Evolutionary conservation across 2,888 invertebrate genomes (phyloP).

Genomic region (Papilio demoleus): DNA sequence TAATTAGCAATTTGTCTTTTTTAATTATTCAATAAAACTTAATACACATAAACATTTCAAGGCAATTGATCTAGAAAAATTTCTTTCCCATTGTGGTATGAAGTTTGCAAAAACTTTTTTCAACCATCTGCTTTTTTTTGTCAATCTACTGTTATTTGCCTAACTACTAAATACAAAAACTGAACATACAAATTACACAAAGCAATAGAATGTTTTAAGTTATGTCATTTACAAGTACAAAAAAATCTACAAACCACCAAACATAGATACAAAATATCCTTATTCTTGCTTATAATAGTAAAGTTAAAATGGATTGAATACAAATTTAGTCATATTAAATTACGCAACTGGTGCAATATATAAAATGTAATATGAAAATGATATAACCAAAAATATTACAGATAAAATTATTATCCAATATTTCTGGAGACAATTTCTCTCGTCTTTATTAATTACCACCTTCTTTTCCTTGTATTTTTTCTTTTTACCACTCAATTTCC

Average conservation of each 20-base stretch:
- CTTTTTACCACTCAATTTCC: slow-evolving; percentile 88
- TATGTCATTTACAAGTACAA: neutral
- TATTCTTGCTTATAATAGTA: neutral
- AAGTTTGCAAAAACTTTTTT: too few relatives aligned
- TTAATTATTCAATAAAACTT: too few relatives aligned
- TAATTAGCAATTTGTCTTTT: too few relatives aligned
- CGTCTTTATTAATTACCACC: slow-evolving; percentile 71
- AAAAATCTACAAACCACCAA: neutral
- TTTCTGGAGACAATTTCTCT: slow-evolving; percentile 67
- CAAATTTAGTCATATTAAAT: neutral
- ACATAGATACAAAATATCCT: slow-evolving; percentile 1
- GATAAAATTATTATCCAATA: slow-evolving; percentile 74
- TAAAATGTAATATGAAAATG: slow-evolving; percentile 54
- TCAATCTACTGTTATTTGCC: neutral
- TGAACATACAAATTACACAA: neutral
- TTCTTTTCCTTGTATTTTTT: slow-evolving; percentile 79
- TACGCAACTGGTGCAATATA: slow-evolving; percentile 30
- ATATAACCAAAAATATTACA: slow-evolving; percentile 55
- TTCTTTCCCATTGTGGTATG: too few relatives aligned
- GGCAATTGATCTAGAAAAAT: too few relatives aligned
- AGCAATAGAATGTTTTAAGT: neutral
- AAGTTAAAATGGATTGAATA: slow-evolving; percentile 8
- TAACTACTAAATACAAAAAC: neutral
- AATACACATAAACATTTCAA: too few relatives aligned
- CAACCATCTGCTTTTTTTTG: too few relatives aligned